Evolutionary conservation across 2,888 invertebrate genomes (phyloP).

Genomic region (Neoitamus cyanurus): DNA sequence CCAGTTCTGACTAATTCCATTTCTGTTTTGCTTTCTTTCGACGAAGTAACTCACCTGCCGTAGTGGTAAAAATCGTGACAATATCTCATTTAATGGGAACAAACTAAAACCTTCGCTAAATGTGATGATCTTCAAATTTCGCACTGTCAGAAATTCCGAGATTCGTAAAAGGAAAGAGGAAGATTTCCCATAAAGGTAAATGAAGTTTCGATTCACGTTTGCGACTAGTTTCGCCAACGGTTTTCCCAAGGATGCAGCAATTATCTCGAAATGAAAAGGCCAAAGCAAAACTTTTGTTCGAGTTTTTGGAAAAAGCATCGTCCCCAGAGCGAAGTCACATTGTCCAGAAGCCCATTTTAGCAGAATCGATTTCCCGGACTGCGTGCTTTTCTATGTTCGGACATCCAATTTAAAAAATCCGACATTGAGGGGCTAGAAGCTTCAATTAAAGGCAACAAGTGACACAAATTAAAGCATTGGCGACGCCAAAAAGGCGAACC

Average conservation of each 20-base stretch:
- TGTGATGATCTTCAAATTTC: background rate
- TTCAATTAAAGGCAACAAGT: slow-evolving; percentile 1
- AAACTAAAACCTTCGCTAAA: background rate
- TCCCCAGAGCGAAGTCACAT: background rate
- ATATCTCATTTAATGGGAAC: background rate
- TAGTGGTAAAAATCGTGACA: background rate
- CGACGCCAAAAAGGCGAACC: slow-evolving; percentile 13
- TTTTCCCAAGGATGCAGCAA: background rate
- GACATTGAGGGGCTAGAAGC: slow-evolving; percentile 14
- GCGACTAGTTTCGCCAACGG: background rate
- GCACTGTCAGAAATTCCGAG: background rate
- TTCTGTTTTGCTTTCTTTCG: background rate
- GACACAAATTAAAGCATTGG: slow-evolving; percentile 27
- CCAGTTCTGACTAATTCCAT: background rate
- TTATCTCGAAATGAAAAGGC: slow-evolving; percentile 13
- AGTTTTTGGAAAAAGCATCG: slow-evolving; percentile 11
- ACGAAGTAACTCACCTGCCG: background rate
- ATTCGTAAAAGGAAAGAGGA: slow-evolving; percentile 18
- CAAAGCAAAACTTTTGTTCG: background rate
- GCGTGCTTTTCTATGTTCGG: slow-evolving; percentile 10
- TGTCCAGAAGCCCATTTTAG: background rate
- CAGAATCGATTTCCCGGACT: background rate
- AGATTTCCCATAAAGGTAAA: background rate
- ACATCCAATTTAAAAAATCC: background rate
- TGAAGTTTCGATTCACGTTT: background rate